These are phyloP conservation scores for Petaurus breviceps DNA, from an alignment of 2,113 vertebrate genomes.

Conservation along the genomic window DNA sequence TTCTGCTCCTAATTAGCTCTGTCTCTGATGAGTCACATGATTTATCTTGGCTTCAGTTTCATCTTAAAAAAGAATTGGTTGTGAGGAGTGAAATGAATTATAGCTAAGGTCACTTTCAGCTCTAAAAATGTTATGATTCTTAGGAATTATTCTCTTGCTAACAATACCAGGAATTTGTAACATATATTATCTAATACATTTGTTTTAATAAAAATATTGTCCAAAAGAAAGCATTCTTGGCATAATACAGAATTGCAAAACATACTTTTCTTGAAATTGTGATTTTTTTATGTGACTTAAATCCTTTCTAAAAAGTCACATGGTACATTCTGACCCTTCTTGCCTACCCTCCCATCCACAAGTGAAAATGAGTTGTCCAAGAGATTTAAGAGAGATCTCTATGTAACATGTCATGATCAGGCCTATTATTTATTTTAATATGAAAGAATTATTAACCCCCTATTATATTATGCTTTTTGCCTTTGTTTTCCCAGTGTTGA, in stretches of 20 bases:
- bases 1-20: not conserved
- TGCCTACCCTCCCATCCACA: not conserved
- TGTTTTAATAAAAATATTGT: not conserved
- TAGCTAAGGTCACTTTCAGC: not conserved
- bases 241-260: not conserved
- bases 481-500: not conserved
- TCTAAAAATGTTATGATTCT: not conserved
- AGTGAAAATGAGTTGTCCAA: not conserved
- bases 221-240: not conserved
- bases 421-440: not conserved
- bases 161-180: not conserved
- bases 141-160: not conserved
- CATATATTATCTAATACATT: not conserved
- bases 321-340: not conserved
- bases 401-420: not conserved
- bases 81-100: not conserved
- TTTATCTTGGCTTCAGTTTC: not conserved
- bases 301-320: not conserved
- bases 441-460: not conserved
- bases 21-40: not conserved
- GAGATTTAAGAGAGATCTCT: not conserved
- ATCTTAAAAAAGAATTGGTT: not conserved
- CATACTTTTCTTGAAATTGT: not conserved
- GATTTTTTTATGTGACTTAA: not conserved
- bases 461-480: not conserved